Conservation (phyloP, 2,888 invertebrate genomes). For the Diaperis boleti region DNA sequence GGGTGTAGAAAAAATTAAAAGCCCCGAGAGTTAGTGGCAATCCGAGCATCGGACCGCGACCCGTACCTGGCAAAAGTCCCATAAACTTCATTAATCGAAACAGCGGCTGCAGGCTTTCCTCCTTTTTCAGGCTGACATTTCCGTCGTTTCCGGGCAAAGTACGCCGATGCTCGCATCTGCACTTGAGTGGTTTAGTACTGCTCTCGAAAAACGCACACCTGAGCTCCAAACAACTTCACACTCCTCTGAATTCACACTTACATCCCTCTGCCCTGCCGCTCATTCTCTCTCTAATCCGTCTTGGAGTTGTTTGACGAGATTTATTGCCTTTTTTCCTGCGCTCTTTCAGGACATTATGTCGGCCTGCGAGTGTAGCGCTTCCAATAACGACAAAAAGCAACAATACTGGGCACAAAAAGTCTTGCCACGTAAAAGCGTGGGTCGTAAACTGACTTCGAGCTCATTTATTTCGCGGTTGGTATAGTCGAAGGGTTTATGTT, state of each 20-base stretch:
- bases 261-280: slow-evolving; percentile 27
- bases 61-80: neutral
- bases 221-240: slow-evolving; percentile 44
- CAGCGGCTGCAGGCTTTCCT: neutral
- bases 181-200: slow-evolving; percentile 43
- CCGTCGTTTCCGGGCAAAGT: slow-evolving; percentile 6
- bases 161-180: slow-evolving; percentile 36
- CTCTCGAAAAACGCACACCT: slow-evolving; percentile 43
- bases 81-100: slow-evolving; percentile 7
- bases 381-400: slow-evolving; percentile 36
- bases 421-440: slow-evolving; percentile 26
- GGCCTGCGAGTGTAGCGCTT: slow-evolving; percentile 34
- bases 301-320: slow-evolving; percentile 42
- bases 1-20: too few relatives aligned
- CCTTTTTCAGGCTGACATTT: slow-evolving; percentile 7
- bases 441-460: slow-evolving; percentile 38
- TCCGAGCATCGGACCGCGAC: too few relatives aligned
- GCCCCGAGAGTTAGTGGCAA: too few relatives aligned
- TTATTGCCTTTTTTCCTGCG: slow-evolving; percentile 36
- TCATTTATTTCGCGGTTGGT: slow-evolving; percentile 28
- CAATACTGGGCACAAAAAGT: slow-evolving; percentile 31
- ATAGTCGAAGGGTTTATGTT: slow-evolving; percentile 1
- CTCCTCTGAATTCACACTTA: slow-evolving; percentile 41
- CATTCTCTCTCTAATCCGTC: slow-evolving; percentile 42
- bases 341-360: slow-evolving; percentile 32